Evolutionary conservation across 2,888 invertebrate genomes (phyloP), one percentile per base, ranked within the genome.

Genomic region (Mythimna lalbum): DNA sequence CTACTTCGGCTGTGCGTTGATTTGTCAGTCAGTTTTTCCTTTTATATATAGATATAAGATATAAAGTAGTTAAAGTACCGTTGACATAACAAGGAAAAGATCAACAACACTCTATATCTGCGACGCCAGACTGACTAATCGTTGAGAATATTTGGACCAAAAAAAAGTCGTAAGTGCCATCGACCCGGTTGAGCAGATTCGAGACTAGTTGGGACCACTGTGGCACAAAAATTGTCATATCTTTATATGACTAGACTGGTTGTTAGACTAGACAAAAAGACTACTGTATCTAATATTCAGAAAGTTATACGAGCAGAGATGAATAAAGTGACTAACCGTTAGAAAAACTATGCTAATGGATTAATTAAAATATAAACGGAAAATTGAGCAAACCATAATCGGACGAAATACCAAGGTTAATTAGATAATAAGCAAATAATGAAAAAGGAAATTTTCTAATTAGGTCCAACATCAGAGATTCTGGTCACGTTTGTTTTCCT

Each of bases 351-450:
- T 47, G 27, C 47, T 47, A 73, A 36, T 47, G 21, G 47, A 53
- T 70, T 70, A 53, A 53, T 27, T 53, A 21, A 53, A 31, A 3
- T 47, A n/a, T 27, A 63, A 55, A 73, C 49, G 14, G 21, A n/a
- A 43, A 19, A 64, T 43, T 72, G 43, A 43, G 59, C 49, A 49
- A 55, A 36, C 14, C 39, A 47, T 57, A 67, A 61, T 69, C 50
- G 27, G 61, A 27, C 33, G 33, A 73, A 61, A 76, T 76, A 76
- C 36, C 77, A 76, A 76, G 70, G 60, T 62, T 14, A 10, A 39
- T 53, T 67, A n/a, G n/a, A 36, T 62, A 47, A 69, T 76, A 76
- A 69, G 61, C 50, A 52, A 74, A 52, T 47, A 33, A 62, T 70
- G 50, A 71, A 72, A 78, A 64, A 61, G 53, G 69, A 69, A 73